Evolutionary conservation across 1,140 invertebrate genomes (phyloP).

Genomic region (Pseudomyrmex sp.): DNA sequence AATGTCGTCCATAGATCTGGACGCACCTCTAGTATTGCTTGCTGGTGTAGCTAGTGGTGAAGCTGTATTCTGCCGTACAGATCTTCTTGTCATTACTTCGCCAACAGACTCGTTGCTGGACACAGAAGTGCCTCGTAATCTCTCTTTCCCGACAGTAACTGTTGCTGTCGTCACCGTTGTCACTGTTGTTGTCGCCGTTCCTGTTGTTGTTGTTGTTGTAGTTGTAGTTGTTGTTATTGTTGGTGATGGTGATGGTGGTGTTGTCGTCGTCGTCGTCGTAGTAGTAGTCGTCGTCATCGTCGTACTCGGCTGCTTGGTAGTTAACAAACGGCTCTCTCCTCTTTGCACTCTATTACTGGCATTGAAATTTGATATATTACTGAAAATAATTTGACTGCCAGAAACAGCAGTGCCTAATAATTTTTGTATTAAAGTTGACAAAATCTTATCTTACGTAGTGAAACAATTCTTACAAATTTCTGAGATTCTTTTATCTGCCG

Average conservation of each 20-base stretch:
- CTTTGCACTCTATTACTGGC: slow-evolving; percentile 81
- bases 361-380: slow-evolving; percentile 80
- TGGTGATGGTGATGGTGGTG: slow-evolving; percentile 47
- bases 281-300: background rate
- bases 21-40: slow-evolving; percentile 83
- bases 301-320: slow-evolving; percentile 80
- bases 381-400: slow-evolving; percentile 80
- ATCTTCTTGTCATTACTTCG: slow-evolving; percentile 82
- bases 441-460: slow-evolving; percentile 70
- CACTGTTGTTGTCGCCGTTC: too few species aligned
- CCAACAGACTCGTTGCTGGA: slow-evolving; percentile 81
- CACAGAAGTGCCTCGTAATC: slow-evolving; percentile 81
- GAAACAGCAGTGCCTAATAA: slow-evolving; percentile 73
- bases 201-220: too few species aligned
- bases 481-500: slow-evolving; percentile 44
- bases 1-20: slow-evolving; percentile 83
- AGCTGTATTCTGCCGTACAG: slow-evolving; percentile 83
- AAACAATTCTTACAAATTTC: slow-evolving; percentile 62
- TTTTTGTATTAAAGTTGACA: slow-evolving; percentile 75
- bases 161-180: slow-evolving; percentile 33
- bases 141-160: slow-evolving; percentile 79
- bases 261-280: slow-evolving; percentile 42
- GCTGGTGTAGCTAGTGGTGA: slow-evolving; percentile 83
- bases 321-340: slow-evolving; percentile 81
- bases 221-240: too few species aligned